A percentile compares a stretch with the other conserved stretches of the same genome.
These are phyloP conservation scores for Labeo catla DNA, from an alignment of 2,113 vertebrate species.

Conservation along the genomic window DNA sequence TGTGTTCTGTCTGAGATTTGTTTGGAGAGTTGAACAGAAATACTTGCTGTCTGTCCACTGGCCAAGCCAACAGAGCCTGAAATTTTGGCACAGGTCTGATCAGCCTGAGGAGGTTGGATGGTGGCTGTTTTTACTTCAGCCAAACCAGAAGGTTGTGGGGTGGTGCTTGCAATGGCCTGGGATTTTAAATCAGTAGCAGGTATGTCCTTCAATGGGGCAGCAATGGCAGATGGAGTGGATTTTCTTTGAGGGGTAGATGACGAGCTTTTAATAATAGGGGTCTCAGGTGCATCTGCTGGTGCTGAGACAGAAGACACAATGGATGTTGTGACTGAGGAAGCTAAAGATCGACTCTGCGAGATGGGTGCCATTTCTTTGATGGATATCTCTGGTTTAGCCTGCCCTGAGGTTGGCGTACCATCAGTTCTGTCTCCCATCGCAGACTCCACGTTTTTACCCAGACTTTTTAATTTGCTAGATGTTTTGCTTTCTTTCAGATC, in stretches of 20 bases:
- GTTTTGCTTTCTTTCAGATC: not conserved
- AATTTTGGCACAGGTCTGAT: constrained; percentile 19
- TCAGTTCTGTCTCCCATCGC: not conserved
- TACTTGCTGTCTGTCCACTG: constrained; percentile 9
- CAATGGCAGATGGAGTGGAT: constrained; percentile 51
- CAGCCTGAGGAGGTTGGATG: constrained; percentile 15
- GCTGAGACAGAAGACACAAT: not conserved
- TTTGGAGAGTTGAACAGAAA: constrained; percentile 3
- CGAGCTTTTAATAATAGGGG: constrained; percentile 24
- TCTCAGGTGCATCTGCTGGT: constrained; percentile 32
- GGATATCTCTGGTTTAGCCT: not conserved
- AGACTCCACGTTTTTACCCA: not conserved
- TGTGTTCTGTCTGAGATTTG: constrained; percentile 25
- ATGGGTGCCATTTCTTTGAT: constrained; percentile 10
- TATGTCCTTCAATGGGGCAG: constrained; percentile 24
- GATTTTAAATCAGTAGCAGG: constrained; percentile 31
- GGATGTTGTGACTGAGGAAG: not conserved
- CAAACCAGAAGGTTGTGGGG: not conserved
- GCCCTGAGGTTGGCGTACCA: constrained; percentile 7
- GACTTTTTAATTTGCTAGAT: not conserved
- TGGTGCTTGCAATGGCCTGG: constrained; percentile 27
- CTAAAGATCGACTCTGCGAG: not conserved
- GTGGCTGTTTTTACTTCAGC: constrained; percentile 17
- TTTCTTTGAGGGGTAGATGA: constrained; percentile 52
- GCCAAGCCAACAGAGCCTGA: not conserved